Evolutionary conservation across 30 jellyfish, hydroid and myxozoan species (phyloP).

Genomic region (Rhopilema esculentum): DNA sequence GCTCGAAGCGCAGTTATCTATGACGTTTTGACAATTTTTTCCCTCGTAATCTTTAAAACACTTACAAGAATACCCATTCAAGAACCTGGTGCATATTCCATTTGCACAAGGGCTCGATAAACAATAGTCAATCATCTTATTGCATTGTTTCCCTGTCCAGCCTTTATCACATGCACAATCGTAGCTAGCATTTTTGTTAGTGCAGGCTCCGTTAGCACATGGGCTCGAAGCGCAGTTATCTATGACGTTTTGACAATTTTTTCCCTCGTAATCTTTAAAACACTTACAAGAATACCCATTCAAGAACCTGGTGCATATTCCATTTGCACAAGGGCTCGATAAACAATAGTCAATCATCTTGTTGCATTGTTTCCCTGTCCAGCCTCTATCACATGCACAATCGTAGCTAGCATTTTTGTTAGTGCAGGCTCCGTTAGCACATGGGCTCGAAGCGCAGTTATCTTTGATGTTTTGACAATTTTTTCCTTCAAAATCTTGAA

Average conservation of each 20-base stretch:
- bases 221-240: slow-evolving; percentile 36
- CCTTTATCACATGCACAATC: slow-evolving; percentile 29
- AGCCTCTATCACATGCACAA: slow-evolving; percentile 62
- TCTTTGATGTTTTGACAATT: slow-evolving; percentile 51
- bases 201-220: slow-evolving; percentile 49
- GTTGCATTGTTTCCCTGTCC: slow-evolving; percentile 53
- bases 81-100: slow-evolving; percentile 42
- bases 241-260: slow-evolving; percentile 22
- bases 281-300: slow-evolving; percentile 54
- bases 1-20: slow-evolving; percentile 55
- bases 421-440: slow-evolving; percentile 64
- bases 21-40: slow-evolving; percentile 28
- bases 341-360: slow-evolving; percentile 46
- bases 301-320: background rate
- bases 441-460: slow-evolving; percentile 51
- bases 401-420: slow-evolving; percentile 15
- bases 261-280: slow-evolving; percentile 46
- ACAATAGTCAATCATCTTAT: slow-evolving; percentile 25
- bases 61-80: slow-evolving; percentile 47
- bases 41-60: slow-evolving; percentile 74
- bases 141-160: slow-evolving; percentile 57
- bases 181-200: slow-evolving; percentile 17
- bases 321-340: slow-evolving; percentile 44
- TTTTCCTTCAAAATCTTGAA: slow-evolving; percentile 55
- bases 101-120: slow-evolving; percentile 46